Percentiles rank a stretch among this genome's conserved stretches.
Evolutionary conservation across 2,888 invertebrate species (phyloP).

Genomic region (Rotaria macrura): DNA sequence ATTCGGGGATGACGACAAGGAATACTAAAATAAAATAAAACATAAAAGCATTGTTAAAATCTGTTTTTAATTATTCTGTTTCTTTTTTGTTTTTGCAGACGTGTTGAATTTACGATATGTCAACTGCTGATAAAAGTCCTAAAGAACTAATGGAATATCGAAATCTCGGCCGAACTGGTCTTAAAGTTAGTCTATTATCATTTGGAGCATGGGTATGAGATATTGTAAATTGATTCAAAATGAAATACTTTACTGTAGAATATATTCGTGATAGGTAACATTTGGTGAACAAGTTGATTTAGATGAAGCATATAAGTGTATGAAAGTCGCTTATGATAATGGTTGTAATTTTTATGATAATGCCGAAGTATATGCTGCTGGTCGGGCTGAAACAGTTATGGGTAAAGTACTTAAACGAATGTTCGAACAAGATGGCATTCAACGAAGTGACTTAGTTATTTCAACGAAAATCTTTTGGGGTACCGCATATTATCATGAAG

Average conservation of each 20-base stretch:
- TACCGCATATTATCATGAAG: not conserved
- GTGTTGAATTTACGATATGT: not conserved
- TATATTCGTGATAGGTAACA: not conserved
- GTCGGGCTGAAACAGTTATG: not conserved
- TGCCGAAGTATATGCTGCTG: not conserved
- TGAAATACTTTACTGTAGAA: not conserved
- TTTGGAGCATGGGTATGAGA: not conserved
- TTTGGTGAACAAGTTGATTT: not conserved
- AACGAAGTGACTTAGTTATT: not conserved
- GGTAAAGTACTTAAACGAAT: not conserved
- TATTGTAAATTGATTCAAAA: not conserved
- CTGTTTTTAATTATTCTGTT: no score
- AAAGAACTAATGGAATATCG: not conserved
- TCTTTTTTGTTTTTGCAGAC: no score
- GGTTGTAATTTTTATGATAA: constrained; percentile 19
- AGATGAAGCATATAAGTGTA: not conserved
- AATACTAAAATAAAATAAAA: no score
- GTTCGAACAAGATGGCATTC: constrained; percentile 3
- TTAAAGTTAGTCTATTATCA: constrained; percentile 6
- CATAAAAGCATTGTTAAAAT: no score
- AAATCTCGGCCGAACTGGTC: not conserved
- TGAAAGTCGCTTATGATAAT: constrained; percentile 5
- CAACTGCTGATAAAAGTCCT: not conserved
- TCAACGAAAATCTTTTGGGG: constrained; percentile 20
- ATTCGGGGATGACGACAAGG: no score